Evolutionary conservation across 2,888 invertebrate species (phyloP).

Genomic region (Lasioglossum pauxillum): DNA sequence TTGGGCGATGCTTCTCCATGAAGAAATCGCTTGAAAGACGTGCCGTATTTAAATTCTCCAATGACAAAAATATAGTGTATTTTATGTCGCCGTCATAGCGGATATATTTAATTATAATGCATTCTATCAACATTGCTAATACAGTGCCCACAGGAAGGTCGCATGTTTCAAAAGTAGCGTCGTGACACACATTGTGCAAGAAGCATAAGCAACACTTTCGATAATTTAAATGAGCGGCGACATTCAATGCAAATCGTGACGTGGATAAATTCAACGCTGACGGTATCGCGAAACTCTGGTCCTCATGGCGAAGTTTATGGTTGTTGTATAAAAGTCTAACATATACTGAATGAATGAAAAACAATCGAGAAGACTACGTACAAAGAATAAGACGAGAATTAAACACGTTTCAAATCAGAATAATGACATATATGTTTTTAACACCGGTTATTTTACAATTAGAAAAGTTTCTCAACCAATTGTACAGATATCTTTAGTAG

Average conservation of each 20-base stretch:
- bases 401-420: neutral
- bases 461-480: too few species aligned
- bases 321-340: neutral
- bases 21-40: neutral
- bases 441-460: too few species aligned
- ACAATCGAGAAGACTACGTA: neutral
- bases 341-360: neutral
- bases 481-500: too few species aligned
- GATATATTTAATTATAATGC: neutral
- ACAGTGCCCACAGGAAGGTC: slow-evolving; percentile 30
- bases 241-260: slow-evolving; percentile 63
- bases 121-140: slow-evolving; percentile 50
- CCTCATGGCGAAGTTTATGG: neutral
- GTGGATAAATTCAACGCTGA: slow-evolving; percentile 34
- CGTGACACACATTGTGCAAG: slow-evolving; percentile 54
- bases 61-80: neutral
- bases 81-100: neutral
- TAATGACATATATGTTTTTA: too few species aligned
- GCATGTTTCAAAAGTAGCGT: slow-evolving; percentile 19
- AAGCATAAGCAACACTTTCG: slow-evolving; percentile 57
- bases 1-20: neutral
- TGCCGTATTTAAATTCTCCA: neutral
- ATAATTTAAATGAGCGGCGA: slow-evolving; percentile 61
- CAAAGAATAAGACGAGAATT: neutral
- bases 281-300: neutral